Conservation (phyloP, 2,797 vertebrate species). For the Euphonia xanthogaster region DNA sequence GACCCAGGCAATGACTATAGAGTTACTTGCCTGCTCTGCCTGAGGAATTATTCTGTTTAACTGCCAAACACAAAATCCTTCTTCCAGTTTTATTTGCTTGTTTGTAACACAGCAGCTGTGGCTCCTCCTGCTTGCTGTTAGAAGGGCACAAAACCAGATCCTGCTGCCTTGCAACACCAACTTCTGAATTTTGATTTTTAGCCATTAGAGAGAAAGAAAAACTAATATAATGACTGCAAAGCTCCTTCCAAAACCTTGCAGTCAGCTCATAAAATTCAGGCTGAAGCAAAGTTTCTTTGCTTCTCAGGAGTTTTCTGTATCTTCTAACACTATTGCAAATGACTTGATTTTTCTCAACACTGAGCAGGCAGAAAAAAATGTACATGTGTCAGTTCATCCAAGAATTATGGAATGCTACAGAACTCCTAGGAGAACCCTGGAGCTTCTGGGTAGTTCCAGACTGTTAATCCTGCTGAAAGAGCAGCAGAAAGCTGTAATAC, state of each 20-base stretch:
- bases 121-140: background rate
- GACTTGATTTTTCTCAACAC: background rate
- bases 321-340: background rate
- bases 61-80: background rate
- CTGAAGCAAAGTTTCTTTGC: background rate
- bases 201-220: background rate
- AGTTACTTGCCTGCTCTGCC: background rate
- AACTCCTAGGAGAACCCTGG: background rate
- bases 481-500: background rate
- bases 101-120: background rate
- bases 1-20: rapidly evolving
- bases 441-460: background rate
- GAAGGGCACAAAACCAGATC: background rate
- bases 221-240: background rate
- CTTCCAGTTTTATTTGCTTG: background rate
- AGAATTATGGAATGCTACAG: background rate
- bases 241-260: background rate
- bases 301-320: background rate
- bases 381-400: background rate
- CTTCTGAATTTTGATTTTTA: background rate
- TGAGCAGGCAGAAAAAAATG: background rate
- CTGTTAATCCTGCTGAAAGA: background rate
- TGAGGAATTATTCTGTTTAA: background rate
- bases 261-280: background rate
- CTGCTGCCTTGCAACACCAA: background rate